phyloP scores from a whole-genome alignment of 2,113 vertebrate species.

The Cichladusa arquata region DNA sequence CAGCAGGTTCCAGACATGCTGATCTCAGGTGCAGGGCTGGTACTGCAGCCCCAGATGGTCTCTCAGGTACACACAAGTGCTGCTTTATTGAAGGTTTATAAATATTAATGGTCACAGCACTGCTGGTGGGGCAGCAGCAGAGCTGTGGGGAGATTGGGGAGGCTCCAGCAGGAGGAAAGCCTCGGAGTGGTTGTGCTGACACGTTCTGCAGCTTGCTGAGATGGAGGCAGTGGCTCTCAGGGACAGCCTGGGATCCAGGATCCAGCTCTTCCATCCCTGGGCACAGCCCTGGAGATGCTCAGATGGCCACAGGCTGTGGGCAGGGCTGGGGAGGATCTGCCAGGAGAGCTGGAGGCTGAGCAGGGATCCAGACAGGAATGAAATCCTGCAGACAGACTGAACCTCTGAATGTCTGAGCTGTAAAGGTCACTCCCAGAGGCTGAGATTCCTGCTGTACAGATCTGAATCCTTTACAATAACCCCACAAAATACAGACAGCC shows the following conservation, averaged over 20 bases:
- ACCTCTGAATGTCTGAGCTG: background rate
- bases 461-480: background rate
- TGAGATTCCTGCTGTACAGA: background rate
- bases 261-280: background rate
- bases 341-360: background rate
- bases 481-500: background rate
- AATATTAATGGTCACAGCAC: conserved; percentile 37
- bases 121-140: background rate
- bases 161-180: background rate
- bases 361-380: background rate
- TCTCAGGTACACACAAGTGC: conserved; percentile 12
- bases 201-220: background rate
- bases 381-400: background rate
- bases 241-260: background rate
- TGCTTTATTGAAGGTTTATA: conserved; percentile 45
- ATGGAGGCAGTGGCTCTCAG: background rate
- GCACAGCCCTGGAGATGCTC: background rate
- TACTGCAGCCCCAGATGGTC: conserved; percentile 24
- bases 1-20: background rate
- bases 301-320: background rate
- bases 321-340: background rate
- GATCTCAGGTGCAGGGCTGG: conserved; percentile 1
- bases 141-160: background rate
- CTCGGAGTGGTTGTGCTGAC: background rate
- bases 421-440: background rate